Conservation (phyloP, 2,113 vertebrate species). For the Canis aureus region DNA sequence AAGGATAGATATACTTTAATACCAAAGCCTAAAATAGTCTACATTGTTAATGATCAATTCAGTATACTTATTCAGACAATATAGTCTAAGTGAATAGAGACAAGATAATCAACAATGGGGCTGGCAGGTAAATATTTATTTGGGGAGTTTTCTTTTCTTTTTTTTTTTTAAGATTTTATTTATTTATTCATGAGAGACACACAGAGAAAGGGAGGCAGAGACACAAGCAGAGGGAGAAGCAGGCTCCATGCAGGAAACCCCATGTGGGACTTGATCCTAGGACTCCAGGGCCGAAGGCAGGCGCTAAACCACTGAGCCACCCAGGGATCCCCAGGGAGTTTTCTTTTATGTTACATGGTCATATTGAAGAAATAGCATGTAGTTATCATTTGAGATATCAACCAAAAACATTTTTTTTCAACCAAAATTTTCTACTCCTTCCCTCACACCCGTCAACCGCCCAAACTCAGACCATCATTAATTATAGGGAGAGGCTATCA, state of each 20-base stretch:
- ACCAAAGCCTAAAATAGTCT: not conserved
- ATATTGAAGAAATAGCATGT: not conserved
- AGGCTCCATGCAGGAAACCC: too few relatives aligned
- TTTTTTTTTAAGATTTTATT: too few relatives aligned
- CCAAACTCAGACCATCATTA: not conserved
- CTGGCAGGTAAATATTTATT: not conserved
- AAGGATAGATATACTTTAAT: not conserved
- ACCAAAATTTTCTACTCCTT: not conserved
- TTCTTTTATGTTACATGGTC: not conserved
- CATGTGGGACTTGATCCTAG: too few relatives aligned
- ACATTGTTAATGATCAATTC: not conserved
- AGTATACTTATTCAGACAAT: not conserved
- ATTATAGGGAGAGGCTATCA: not conserved
- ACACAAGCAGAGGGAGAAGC: too few relatives aligned
- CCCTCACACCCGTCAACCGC: not conserved
- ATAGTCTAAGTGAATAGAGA: not conserved
- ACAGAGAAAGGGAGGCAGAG: too few relatives aligned
- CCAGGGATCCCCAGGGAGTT: not conserved
- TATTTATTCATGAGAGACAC: too few relatives aligned
- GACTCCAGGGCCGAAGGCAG: too few relatives aligned
- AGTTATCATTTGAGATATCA: not conserved
- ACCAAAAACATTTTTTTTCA: not conserved
- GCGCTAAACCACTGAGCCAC: too few relatives aligned
- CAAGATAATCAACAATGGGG: not conserved
- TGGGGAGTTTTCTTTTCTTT: not conserved